These are phyloP conservation scores for Luidia sarsii DNA, from an alignment of 53 echinoderm and acorn worm genomes.

Conservation along the genomic window DNA sequence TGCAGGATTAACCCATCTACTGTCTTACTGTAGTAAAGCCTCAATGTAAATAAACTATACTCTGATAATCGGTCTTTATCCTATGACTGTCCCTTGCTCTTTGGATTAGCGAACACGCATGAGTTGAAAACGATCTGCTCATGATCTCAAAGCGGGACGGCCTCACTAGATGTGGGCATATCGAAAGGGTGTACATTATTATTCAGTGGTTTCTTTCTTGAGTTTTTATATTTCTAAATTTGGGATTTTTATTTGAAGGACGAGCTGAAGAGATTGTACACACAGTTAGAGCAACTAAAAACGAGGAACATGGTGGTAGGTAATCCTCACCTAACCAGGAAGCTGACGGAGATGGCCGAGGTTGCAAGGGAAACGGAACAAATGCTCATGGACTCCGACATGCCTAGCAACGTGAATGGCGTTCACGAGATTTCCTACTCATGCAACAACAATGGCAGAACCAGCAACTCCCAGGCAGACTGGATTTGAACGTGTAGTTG, in stretches of 20 bases:
- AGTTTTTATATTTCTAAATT: too few species aligned
- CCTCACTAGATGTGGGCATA: too few species aligned
- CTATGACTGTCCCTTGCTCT: too few species aligned
- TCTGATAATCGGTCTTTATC: too few species aligned
- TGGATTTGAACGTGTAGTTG: constrained; percentile 64
- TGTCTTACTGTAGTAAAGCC: too few species aligned
- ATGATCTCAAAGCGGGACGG: too few species aligned
- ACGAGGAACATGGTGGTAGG: constrained; percentile 93
- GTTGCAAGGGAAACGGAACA: constrained; percentile 88
- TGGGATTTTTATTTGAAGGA: constrained; percentile 62
- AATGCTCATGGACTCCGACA: constrained; percentile 77
- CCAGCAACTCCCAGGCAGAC: constrained; percentile 65
- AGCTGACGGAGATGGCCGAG: constrained; percentile 94
- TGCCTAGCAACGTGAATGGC: constrained; percentile 69
- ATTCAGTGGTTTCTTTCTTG: too few species aligned
- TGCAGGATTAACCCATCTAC: too few species aligned
- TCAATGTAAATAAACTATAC: too few species aligned
- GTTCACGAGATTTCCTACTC: constrained; percentile 77
- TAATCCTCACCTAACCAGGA: constrained; percentile 91
- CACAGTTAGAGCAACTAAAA: constrained; percentile 90
- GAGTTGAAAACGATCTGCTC: too few species aligned
- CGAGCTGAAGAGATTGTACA: constrained; percentile 89
- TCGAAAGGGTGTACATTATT: too few species aligned
- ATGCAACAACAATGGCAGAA: constrained; percentile 72
- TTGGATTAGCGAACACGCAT: too few species aligned